Percentiles rank a stretch among this genome's conserved stretches.
Evolutionary conservation across 2,888 invertebrate genomes (phyloP).

Genomic region (Scaptomyza flava): DNA sequence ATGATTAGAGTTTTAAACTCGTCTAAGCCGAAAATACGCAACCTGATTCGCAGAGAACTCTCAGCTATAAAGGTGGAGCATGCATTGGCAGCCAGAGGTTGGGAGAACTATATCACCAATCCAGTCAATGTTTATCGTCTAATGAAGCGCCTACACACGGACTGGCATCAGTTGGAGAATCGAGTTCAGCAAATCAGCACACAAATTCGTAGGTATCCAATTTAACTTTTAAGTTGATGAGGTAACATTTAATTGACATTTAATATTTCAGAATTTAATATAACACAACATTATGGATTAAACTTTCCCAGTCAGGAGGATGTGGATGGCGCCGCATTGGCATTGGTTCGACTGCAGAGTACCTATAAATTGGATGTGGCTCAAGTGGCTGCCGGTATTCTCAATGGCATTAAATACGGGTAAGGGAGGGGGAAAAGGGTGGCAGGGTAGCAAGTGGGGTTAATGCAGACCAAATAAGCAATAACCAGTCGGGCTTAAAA

Average conservation of each 20-base stretch:
- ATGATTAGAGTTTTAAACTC: conserved; percentile 46
- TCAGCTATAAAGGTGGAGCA: conserved; percentile 90
- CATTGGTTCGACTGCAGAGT: conserved; percentile 95
- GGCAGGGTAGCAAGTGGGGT: background rate
- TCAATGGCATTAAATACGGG: conserved; percentile 93
- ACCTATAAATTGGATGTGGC: conserved; percentile 95
- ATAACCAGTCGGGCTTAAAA: conserved; percentile 70
- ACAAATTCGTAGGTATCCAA: conserved; percentile 80
- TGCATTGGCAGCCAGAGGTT: conserved; percentile 90
- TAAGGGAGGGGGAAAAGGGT: conserved; percentile 58
- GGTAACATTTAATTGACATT: conserved; percentile 8
- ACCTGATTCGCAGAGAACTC: conserved; percentile 83
- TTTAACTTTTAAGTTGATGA: background rate
- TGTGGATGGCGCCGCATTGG: conserved; percentile 96
- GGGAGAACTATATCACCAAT: conserved; percentile 93
- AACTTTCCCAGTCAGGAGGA: conserved; percentile 97
- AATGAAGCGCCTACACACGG: conserved; percentile 95
- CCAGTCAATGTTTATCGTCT: conserved; percentile 97
- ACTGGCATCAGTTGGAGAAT: conserved; percentile 92
- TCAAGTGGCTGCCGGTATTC: conserved; percentile 92
- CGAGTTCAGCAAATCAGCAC: conserved; percentile 88
- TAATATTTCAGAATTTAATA: conserved; percentile 87
- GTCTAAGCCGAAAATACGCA: conserved; percentile 39
- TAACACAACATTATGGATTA: conserved; percentile 86
- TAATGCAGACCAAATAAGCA: conserved; percentile 59